Evolutionary conservation across 2,797 vertebrate species (phyloP).

Genomic region (Peromyscus melanophrys): DNA sequence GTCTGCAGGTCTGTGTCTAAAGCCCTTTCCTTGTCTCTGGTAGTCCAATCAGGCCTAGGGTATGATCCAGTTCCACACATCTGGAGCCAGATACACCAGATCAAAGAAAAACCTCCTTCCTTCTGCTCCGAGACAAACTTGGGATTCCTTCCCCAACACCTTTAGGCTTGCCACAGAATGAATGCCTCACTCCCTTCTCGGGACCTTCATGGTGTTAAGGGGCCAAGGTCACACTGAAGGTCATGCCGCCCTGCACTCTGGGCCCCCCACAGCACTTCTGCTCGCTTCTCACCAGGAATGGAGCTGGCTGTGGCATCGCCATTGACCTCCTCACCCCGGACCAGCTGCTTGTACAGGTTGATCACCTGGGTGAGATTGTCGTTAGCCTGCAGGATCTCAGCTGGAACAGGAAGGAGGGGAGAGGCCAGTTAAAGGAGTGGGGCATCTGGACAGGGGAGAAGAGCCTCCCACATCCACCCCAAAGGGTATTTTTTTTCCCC

Average conservation of each 20-base stretch:
- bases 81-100: background rate
- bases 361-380: conserved; percentile 99
- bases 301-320: conserved; percentile 89
- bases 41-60: background rate
- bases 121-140: background rate
- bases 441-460: background rate
- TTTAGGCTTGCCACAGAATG: background rate
- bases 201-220: conserved; percentile 8
- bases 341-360: conserved; percentile 96
- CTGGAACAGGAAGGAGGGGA: conserved; percentile 86
- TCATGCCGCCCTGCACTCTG: background rate
- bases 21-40: background rate
- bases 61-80: background rate
- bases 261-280: background rate
- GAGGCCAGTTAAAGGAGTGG: background rate
- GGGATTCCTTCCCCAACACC: background rate
- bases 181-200: background rate
- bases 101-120: background rate
- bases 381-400: conserved; percentile 98
- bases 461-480: background rate
- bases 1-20: background rate
- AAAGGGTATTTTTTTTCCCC: background rate
- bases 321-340: conserved; percentile 95
- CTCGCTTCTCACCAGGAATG: conserved; percentile 90
- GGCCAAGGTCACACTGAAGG: background rate